A percentile compares a stretch with the other conserved stretches of the same genome.
phyloP scores from a whole-genome alignment of 2,113 vertebrate genomes.

The Tylochromis polylepis region DNA sequence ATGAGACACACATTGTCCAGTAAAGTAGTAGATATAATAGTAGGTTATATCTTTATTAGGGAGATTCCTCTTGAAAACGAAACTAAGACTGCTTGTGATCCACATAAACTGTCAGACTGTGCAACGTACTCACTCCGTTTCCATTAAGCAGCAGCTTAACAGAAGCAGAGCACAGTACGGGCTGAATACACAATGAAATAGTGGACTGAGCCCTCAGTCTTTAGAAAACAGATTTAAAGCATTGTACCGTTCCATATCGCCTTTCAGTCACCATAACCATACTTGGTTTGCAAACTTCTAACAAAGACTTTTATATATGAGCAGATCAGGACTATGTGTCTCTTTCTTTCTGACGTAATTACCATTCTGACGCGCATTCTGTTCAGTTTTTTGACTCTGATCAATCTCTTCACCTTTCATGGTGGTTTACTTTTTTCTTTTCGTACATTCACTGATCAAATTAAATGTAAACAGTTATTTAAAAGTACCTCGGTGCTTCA shows the following conservation, averaged over 20 bases:
- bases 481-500: too few relatives aligned
- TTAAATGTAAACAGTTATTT: not conserved
- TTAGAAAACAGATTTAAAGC: not conserved
- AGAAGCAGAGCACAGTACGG: not conserved
- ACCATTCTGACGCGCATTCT: not conserved
- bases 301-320: not conserved
- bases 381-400: not conserved
- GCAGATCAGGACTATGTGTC: not conserved
- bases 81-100: not conserved
- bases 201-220: not conserved
- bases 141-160: not conserved
- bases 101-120: not conserved
- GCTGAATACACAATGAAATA: not conserved
- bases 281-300: not conserved
- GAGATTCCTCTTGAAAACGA: not conserved
- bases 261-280: not conserved
- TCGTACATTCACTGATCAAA: not conserved
- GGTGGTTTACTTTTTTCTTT: not conserved
- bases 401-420: not conserved
- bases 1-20: not conserved
- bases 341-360: not conserved
- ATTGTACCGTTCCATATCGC: not conserved
- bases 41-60: not conserved
- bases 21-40: not conserved
- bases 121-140: not conserved